These are phyloP conservation scores for Pelecanus crispus DNA, from an alignment of 2,113 vertebrate genomes.

Conservation along the genomic window DNA sequence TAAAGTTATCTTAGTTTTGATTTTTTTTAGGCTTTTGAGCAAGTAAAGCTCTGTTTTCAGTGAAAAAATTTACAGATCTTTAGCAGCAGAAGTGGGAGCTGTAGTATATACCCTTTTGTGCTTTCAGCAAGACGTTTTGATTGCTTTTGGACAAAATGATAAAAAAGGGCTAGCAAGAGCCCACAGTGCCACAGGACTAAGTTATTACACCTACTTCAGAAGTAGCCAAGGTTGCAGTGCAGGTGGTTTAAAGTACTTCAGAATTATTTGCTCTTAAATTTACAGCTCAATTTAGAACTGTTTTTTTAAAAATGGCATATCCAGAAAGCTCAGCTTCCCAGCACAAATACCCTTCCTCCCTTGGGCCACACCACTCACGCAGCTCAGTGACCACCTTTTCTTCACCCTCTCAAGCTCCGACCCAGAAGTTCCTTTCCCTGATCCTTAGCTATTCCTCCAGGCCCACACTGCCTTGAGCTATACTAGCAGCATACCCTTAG, in stretches of 20 bases:
- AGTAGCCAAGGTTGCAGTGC: background rate
- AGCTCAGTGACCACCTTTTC: background rate
- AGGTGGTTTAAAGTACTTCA: background rate
- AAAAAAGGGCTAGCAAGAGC: background rate
- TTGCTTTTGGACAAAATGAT: background rate
- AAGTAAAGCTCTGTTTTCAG: background rate
- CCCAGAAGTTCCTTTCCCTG: background rate
- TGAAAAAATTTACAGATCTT: background rate
- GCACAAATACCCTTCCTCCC: background rate
- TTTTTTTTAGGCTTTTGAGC: background rate
- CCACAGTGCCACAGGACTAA: background rate
- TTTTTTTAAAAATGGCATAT: background rate
- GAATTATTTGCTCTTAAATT: background rate
- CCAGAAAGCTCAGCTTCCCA: background rate
- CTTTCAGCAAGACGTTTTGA: background rate
- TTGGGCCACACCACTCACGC: background rate
- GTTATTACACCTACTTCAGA: background rate
- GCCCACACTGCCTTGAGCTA: background rate
- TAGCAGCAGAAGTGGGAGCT: background rate
- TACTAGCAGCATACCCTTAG: background rate
- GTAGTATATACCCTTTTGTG: background rate
- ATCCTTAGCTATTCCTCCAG: background rate
- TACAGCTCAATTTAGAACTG: background rate
- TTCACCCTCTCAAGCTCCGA: background rate
- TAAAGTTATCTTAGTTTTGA: background rate